These are phyloP conservation scores for Yponomeuta sedellus DNA, from an alignment of 2,888 invertebrate species.

Conservation along the genomic window DNA sequence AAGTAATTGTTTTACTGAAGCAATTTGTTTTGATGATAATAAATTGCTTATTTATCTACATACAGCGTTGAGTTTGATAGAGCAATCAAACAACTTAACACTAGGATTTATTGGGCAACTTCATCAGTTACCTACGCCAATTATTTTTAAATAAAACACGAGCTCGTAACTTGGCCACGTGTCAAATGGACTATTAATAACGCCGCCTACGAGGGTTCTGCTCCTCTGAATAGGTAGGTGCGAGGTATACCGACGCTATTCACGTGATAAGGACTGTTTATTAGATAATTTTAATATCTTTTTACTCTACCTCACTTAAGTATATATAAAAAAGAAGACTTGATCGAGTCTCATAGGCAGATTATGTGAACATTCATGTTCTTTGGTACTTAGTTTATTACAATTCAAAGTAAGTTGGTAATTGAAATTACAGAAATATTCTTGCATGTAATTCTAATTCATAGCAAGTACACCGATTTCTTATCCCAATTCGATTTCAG, in stretches of 20 bases:
- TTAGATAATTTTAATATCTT: no score
- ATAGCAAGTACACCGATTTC: no score
- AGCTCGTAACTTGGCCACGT: conserved; percentile 23
- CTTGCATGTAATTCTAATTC: no score
- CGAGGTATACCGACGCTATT: no score
- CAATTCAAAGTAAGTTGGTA: no score
- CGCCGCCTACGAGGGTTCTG: not conserved
- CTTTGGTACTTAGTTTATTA: not conserved
- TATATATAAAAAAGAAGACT: no score
- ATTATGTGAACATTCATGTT: no score
- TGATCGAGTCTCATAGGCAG: no score
- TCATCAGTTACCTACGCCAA: not conserved
- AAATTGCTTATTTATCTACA: not conserved
- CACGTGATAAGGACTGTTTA: no score
- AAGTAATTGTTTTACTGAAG: not conserved
- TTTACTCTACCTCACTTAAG: no score
- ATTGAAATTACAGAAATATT: no score
- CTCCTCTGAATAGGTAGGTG: not conserved
- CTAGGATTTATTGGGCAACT: conserved; percentile 3
- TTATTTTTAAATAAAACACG: conserved; percentile 12
- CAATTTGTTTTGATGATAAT: not conserved
- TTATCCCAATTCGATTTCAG: no score
- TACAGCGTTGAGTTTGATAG: not conserved
- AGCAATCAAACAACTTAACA: not conserved
- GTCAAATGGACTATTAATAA: conserved; percentile 20